Percentiles rank a stretch among this genome's conserved stretches.
These are phyloP conservation scores for Chaetogeoica ovagalla DNA, from an alignment of 2,888 invertebrate species.

Conservation along the genomic window DNA sequence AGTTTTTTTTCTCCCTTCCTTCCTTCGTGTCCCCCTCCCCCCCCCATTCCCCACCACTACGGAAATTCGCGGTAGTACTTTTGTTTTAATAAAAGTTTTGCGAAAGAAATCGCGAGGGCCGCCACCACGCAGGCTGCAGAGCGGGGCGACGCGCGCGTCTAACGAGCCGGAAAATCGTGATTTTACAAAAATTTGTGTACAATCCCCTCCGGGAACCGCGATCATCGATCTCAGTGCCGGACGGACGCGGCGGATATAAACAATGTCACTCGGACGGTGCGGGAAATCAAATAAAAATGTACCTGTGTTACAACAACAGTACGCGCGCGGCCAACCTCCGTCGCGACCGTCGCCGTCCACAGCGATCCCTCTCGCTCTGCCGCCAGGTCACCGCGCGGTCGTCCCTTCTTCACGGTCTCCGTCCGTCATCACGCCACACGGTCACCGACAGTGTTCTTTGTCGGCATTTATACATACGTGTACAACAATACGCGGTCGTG, in stretches of 20 bases:
- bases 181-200: not conserved
- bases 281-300: constrained; percentile 46
- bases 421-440: not conserved
- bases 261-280: not conserved
- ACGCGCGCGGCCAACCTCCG: not conserved
- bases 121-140: not conserved
- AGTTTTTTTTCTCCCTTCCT: too few relatives aligned
- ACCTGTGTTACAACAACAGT: constrained; percentile 6
- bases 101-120: too few relatives aligned
- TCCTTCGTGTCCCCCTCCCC: too few relatives aligned
- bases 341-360: not conserved
- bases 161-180: not conserved
- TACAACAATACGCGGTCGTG: too few relatives aligned
- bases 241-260: not conserved
- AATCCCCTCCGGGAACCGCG: not conserved
- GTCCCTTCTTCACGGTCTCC: not conserved
- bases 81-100: not conserved
- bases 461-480: too few relatives aligned
- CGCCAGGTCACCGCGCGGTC: constrained; percentile 22
- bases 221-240: not conserved
- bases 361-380: too few relatives aligned
- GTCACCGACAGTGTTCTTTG: not conserved
- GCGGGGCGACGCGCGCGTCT: not conserved
- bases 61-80: not conserved
- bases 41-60: not conserved